Base-by-base conservation (phyloP, 1,140 invertebrate genomes). In the Heterodera carotae region DNA sequence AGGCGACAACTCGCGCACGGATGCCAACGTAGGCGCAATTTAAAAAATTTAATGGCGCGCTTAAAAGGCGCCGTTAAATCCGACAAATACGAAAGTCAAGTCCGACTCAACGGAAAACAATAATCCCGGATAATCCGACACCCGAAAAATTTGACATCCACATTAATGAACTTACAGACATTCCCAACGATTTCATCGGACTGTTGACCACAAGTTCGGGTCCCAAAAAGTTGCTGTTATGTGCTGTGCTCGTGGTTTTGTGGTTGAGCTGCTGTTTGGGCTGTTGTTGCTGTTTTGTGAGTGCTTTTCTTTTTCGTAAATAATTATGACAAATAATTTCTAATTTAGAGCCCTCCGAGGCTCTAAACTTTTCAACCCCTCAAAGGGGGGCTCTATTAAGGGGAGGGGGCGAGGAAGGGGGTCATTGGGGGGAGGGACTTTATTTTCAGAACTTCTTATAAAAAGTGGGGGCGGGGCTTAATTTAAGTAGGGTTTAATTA, bases 251-350 rank as follows among this genome's bases (percentile, higher is more conserved):
- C 34, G 75, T 59, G 3, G 25, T 68, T 18, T 2, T 75, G 25
- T 75, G 64, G 33, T 33, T 77, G 18, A 69, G 76, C 69, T n/a
- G 53, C 12, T 78, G 75, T 31, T 68, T 78, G 25, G 64, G 64
- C 62, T 78, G 77, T 68, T 78, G 77, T 69, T 66, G 62, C n/a
- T 78, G 76, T 73, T 78, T 29, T 39, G 69, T 70, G 31, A 31
- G 68, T 34, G 27, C 31, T 70, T 36, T 3, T 69, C 25, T 34
- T 3, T 25, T 29, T 34, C 34, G 18, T 25, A 25, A 43, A 22
- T 53, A 53, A 53, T 53, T 53, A 53, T 39, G 36, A 39, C 36
- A 39, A 39, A 39, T 39, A 39, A 39, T 39, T 39, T 6, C 4
- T 6, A 39, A 39, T 39, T n/a, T n/a, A n/a, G n/a, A n/a, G n/a